Percentiles rank a stretch among this genome's conserved stretches.
phyloP scores from a whole-genome alignment of 2,797 vertebrate genomes.

The Myripristis jacobus region DNA sequence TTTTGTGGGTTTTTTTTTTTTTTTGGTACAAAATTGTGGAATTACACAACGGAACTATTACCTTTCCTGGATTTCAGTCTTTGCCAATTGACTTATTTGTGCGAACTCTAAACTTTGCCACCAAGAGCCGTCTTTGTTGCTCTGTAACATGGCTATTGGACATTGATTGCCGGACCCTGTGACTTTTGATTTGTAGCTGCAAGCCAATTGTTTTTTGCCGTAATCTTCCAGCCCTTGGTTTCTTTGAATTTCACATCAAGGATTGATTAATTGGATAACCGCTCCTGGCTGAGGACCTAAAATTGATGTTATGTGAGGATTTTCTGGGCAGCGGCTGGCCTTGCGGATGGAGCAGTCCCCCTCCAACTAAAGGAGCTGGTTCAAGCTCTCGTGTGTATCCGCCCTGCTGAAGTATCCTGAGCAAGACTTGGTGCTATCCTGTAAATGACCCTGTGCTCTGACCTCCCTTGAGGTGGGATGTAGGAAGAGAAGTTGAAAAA shows the following conservation, averaged over 20 bases:
- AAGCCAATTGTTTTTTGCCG: constrained; percentile 16
- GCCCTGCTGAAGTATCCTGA: constrained; percentile 36
- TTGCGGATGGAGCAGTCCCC: constrained; percentile 42
- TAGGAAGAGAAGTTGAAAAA: constrained; percentile 9
- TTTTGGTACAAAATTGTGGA: constrained; percentile 49
- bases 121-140: constrained; percentile 10
- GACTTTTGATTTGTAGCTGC: constrained; percentile 41
- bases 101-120: constrained; percentile 23
- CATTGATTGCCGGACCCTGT: constrained; percentile 2
- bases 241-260: constrained; percentile 52
- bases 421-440: constrained; percentile 17
- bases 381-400: constrained; percentile 36
- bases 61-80: constrained; percentile 10
- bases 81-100: constrained; percentile 35
- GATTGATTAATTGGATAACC: constrained; percentile 58
- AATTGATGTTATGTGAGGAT: constrained; percentile 54
- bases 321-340: constrained; percentile 39
- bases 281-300: constrained; percentile 8
- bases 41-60: constrained; percentile 37
- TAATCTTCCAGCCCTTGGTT: not conserved
- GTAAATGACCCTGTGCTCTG: not conserved
- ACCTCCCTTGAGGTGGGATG: constrained; percentile 14
- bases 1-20: too few species aligned
- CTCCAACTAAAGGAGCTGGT: constrained; percentile 10
- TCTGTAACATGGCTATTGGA: constrained; percentile 53